Conservation (phyloP, 64 coral and sea anemone species). For the Platygyra sinensis region DNA sequence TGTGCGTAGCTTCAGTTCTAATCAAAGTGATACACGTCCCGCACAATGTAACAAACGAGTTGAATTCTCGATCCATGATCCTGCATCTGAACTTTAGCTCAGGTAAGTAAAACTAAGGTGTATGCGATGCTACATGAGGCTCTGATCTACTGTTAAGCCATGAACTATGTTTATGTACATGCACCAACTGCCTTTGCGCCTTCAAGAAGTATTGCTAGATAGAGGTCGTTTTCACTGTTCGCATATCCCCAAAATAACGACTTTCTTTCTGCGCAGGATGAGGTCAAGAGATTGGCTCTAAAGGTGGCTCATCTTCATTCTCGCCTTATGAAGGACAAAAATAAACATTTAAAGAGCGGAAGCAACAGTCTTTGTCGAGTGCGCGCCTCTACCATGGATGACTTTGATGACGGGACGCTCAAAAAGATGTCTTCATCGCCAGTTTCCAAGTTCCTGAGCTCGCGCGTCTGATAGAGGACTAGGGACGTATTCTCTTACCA, state of each 20-base stretch:
- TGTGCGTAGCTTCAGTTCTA: too few relatives aligned
- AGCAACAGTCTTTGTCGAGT: slow-evolving; percentile 27
- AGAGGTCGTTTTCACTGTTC: background rate
- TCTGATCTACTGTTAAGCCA: too few relatives aligned
- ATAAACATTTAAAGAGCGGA: slow-evolving; percentile 67
- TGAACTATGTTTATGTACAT: too few relatives aligned
- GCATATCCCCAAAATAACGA: background rate
- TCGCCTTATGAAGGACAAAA: slow-evolving; percentile 60
- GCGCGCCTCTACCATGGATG: slow-evolving; percentile 44
- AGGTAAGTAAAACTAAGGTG: too few relatives aligned
- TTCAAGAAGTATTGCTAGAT: too few relatives aligned
- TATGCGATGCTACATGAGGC: too few relatives aligned
- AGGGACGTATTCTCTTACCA: background rate
- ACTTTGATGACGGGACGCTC: slow-evolving; percentile 23
- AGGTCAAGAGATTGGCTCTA: slow-evolving; percentile 43
- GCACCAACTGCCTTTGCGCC: too few relatives aligned
- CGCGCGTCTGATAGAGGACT: slow-evolving; percentile 25
- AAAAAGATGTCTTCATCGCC: slow-evolving; percentile 55
- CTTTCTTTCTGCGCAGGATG: slow-evolving; percentile 25
- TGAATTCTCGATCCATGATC: too few relatives aligned
- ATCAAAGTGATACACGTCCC: too few relatives aligned
- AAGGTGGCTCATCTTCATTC: slow-evolving; percentile 55
- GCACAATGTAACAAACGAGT: too few relatives aligned
- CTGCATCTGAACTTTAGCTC: too few relatives aligned
- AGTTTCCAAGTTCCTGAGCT: slow-evolving; percentile 49